Conservation (phyloP, 2,797 vertebrate genomes). For the Gallinago solitaria region DNA sequence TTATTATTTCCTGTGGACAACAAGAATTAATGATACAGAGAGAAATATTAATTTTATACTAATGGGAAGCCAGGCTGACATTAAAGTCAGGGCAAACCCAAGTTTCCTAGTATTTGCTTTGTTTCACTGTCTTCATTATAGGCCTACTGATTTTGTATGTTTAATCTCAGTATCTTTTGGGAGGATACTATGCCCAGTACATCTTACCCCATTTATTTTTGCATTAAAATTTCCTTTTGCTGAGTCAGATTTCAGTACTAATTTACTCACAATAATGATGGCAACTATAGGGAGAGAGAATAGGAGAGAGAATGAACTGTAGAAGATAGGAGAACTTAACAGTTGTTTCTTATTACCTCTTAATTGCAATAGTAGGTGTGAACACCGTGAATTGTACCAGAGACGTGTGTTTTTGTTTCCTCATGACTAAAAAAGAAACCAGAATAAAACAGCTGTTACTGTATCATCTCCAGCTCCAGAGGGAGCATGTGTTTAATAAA, state of each 20-base stretch:
- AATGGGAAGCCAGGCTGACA: not conserved
- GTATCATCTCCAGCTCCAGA: constrained; percentile 49
- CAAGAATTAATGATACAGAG: not conserved
- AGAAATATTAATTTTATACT: not conserved
- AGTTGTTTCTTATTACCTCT: not conserved
- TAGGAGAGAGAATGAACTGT: not conserved
- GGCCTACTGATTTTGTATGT: not conserved
- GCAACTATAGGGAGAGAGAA: not conserved
- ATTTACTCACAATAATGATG: not conserved
- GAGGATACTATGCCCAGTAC: not conserved
- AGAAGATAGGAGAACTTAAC: not conserved
- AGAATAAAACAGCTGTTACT: constrained; percentile 26
- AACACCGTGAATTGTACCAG: not conserved
- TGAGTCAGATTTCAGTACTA: not conserved
- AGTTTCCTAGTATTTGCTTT: not conserved
- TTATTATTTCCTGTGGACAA: not conserved
- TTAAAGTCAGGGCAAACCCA: not conserved
- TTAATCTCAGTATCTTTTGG: not conserved
- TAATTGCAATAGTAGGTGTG: not conserved
- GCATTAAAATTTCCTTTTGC: not conserved
- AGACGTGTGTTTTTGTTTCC: not conserved
- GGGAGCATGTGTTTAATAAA: constrained; percentile 60
- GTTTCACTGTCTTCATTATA: not conserved
- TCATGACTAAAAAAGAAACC: not conserved
- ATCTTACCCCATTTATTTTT: not conserved